A percentile compares a stretch with the other conserved stretches of the same genome.
Conservation (phyloP, 2,113 vertebrate species). For the Paralichthys olivaceus region DNA sequence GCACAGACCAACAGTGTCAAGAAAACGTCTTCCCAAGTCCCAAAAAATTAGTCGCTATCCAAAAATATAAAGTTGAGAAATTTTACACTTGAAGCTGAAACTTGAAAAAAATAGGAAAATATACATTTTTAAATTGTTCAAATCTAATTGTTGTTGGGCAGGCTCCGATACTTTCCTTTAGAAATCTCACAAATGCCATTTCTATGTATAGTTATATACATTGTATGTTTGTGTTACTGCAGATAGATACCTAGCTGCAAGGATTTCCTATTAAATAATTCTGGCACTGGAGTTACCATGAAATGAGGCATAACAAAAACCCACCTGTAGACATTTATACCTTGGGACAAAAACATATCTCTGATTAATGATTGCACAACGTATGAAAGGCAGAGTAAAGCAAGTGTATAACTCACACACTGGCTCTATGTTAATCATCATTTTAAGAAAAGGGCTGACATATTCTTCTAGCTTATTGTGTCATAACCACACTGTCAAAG, state of each 20-base stretch:
- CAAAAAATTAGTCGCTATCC: not conserved
- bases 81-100: conserved; percentile 7
- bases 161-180: not conserved
- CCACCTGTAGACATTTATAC: conserved; percentile 30
- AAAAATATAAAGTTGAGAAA: not conserved
- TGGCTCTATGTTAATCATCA: conserved; percentile 9
- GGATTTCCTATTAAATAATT: conserved; percentile 33
- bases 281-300: conserved; percentile 17
- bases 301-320: conserved; percentile 20
- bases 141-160: not conserved
- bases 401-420: conserved; percentile 21
- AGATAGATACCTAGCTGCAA: conserved; percentile 12
- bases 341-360: not conserved
- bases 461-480: conserved; percentile 31
- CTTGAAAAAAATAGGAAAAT: not conserved
- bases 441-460: conserved; percentile 17
- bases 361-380: conserved; percentile 22
- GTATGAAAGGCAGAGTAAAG: conserved; percentile 11
- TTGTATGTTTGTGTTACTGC: not conserved
- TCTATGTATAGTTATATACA: not conserved
- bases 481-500: conserved; percentile 52
- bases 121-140: too few species aligned
- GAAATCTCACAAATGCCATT: conserved; percentile 8
- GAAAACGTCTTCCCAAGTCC: not conserved
- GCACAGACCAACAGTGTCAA: not conserved